Evolutionary conservation across 2,888 invertebrate species (phyloP).

Genomic region (Hartigia nigra): DNA sequence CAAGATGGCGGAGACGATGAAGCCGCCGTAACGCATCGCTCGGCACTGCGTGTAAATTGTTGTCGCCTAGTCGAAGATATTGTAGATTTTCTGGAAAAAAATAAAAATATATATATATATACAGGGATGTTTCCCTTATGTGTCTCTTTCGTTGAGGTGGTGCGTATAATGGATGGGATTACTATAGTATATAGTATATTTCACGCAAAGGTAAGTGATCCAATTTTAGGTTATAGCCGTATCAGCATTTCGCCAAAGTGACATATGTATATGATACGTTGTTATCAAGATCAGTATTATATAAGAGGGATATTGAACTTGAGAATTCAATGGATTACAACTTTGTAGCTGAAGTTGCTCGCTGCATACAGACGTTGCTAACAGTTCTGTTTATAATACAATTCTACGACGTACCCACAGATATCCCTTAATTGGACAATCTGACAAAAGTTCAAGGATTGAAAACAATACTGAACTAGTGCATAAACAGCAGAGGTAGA

Average conservation of each 20-base stretch:
- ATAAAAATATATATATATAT: conserved; percentile 1
- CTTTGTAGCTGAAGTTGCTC: too few species aligned
- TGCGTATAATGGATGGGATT: neutral
- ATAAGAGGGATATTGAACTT: too few species aligned
- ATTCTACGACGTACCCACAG: too few species aligned
- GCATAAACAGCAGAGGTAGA: neutral
- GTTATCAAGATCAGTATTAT: neutral
- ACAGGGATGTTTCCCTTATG: neutral
- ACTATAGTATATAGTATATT: neutral
- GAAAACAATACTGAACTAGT: neutral
- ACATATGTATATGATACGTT: neutral
- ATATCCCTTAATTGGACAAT: neutral
- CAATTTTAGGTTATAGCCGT: neutral
- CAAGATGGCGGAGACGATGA: conserved; percentile 88
- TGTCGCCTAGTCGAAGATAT: conserved; percentile 89
- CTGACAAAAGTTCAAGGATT: neutral
- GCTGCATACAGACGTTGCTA: too few species aligned
- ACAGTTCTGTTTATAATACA: too few species aligned
- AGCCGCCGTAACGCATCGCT: conserved; percentile 85
- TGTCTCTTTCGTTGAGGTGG: neutral
- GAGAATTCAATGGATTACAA: neutral
- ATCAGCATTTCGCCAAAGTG: neutral
- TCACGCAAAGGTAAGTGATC: neutral
- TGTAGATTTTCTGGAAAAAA: conserved; percentile 82
- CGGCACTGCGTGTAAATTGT: conserved; percentile 86